phyloP scores from a whole-genome alignment of 2,797 vertebrate genomes.

The Lophotriccus pileatus region DNA sequence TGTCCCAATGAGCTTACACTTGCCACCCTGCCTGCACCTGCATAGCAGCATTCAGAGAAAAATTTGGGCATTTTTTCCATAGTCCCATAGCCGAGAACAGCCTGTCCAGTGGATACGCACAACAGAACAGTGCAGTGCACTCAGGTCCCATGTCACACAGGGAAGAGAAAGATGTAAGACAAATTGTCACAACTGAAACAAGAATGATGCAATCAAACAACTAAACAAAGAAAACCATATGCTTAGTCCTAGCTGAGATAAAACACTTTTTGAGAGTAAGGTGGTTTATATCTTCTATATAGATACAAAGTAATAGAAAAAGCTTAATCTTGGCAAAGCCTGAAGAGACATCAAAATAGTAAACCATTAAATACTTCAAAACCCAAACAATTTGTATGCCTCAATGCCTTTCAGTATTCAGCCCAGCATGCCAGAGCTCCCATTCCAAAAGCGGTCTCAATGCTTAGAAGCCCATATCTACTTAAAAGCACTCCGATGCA shows the following conservation, averaged over 20 bases:
- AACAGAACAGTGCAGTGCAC: neutral
- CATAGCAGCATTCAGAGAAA: neutral
- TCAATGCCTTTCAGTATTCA: neutral
- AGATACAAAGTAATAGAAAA: neutral
- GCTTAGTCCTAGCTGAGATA: neutral
- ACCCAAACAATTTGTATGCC: neutral
- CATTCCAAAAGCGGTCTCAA: neutral
- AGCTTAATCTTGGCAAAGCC: neutral
- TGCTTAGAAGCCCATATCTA: neutral
- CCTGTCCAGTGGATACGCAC: rapidly evolving
- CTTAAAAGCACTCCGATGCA: neutral
- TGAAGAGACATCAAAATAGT: neutral
- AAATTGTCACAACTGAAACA: neutral
- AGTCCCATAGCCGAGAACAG: neutral
- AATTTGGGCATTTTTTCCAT: neutral
- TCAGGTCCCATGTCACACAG: neutral
- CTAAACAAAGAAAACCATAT: neutral
- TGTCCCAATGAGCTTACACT: rapidly evolving
- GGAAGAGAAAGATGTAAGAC: neutral
- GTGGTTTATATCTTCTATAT: neutral
- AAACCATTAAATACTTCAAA: neutral
- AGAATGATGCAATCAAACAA: neutral
- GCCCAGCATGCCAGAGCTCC: neutral
- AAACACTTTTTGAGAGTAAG: neutral
- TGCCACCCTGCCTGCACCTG: neutral